Conservation (phyloP, 1,140 invertebrate species). For the Aricia agestis region DNA sequence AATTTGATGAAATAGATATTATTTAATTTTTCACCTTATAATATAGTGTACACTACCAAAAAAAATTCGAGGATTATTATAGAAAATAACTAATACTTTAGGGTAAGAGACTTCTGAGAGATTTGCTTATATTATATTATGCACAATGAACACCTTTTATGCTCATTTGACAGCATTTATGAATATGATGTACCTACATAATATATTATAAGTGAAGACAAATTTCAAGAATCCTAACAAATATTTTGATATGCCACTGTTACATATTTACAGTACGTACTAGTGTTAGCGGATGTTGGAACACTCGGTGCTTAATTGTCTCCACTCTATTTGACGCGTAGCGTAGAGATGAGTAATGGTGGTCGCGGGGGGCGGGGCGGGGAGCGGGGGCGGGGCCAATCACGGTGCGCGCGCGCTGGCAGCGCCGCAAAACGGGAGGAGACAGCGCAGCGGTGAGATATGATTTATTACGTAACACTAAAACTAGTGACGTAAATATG, state of each 20-base stretch:
- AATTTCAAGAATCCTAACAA: background rate
- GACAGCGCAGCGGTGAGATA: background rate
- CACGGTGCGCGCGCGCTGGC: background rate
- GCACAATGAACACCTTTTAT: too few species aligned
- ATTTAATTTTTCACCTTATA: too few species aligned
- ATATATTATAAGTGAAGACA: too few species aligned
- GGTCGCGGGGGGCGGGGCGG: background rate
- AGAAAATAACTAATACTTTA: too few species aligned
- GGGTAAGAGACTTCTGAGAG: too few species aligned
- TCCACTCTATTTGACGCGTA: background rate
- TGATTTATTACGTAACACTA: slow-evolving; percentile 3
- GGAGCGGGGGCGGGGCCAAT: background rate
- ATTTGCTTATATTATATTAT: too few species aligned
- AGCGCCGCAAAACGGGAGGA: slow-evolving; percentile 19
- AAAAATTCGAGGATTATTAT: too few species aligned
- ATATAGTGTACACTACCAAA: too few species aligned
- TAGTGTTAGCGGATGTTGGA: background rate
- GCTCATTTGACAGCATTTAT: too few species aligned
- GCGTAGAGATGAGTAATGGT: background rate
- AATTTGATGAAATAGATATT: background rate
- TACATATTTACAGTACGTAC: background rate
- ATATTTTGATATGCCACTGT: background rate
- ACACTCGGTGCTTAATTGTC: background rate
- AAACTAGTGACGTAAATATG: background rate
- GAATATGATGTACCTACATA: too few species aligned